Percentiles rank a stretch among this genome's conserved stretches.
Evolutionary conservation across 2,797 vertebrate genomes (phyloP).

Genomic region (Petrocephalus sullivani): DNA sequence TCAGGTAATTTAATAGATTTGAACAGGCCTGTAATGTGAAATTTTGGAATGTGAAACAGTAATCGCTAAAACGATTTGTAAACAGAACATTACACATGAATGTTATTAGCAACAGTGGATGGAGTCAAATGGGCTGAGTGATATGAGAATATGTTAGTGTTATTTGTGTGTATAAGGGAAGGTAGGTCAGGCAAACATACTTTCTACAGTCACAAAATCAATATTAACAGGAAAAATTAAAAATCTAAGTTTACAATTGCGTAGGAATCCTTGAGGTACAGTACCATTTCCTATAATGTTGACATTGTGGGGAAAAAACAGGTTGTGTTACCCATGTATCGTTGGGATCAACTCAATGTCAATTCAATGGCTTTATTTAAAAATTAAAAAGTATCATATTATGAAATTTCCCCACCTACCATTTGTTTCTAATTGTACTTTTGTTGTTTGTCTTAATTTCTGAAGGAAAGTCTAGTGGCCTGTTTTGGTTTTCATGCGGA

Average conservation of each 20-base stretch:
- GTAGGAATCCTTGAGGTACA: background rate
- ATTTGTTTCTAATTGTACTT: background rate
- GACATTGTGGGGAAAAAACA: background rate
- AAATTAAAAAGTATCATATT: slow-evolving; percentile 8
- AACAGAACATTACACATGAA: slow-evolving; percentile 13
- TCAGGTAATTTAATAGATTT: background rate
- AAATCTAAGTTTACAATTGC: background rate
- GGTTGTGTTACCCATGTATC: background rate
- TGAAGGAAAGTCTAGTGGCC: background rate
- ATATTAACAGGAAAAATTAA: background rate
- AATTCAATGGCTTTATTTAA: background rate
- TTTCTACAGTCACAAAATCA: background rate
- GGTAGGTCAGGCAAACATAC: background rate
- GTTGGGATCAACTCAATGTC: slow-evolving; percentile 6
- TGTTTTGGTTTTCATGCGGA: background rate
- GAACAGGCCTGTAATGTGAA: slow-evolving; percentile 21
- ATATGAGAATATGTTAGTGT: background rate
- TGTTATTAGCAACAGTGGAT: slow-evolving; percentile 2
- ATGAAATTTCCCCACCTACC: slow-evolving; percentile 1
- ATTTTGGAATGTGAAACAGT: slow-evolving; percentile 14
- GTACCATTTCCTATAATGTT: background rate
- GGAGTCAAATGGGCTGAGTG: background rate
- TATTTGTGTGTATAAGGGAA: background rate
- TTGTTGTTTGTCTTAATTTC: background rate
- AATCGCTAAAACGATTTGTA: background rate